Evolutionary conservation across 2,113 vertebrate species (phyloP).

Genomic region (Brienomyrus longianalis): DNA sequence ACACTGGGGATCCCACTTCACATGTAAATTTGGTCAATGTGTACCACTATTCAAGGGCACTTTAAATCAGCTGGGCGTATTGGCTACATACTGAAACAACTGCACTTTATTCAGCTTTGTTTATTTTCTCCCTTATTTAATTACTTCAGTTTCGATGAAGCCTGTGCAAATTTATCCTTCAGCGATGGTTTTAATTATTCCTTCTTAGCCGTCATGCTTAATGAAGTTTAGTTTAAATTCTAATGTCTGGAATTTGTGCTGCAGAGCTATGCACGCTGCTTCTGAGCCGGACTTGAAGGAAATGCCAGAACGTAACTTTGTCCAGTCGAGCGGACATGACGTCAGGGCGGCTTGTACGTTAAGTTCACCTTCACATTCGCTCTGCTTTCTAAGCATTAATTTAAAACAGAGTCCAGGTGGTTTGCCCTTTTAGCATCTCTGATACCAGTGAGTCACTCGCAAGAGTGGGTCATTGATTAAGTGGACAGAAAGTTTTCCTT

Average conservation of each 20-base stretch:
- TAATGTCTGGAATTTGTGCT: neutral
- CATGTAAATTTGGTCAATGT: neutral
- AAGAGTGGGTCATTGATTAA: neutral
- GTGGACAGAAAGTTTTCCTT: neutral
- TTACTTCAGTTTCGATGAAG: constrained; percentile 2
- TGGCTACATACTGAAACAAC: neutral
- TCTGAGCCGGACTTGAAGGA: neutral
- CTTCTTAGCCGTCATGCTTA: constrained; percentile 12
- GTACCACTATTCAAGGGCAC: neutral
- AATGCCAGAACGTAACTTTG: neutral
- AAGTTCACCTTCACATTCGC: neutral
- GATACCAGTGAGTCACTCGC: neutral
- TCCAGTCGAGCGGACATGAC: neutral
- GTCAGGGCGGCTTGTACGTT: neutral
- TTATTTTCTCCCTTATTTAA: neutral
- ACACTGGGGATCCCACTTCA: neutral
- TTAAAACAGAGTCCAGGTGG: neutral
- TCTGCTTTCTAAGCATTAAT: neutral
- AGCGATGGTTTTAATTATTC: constrained; percentile 21
- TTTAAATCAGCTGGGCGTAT: neutral
- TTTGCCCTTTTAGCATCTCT: neutral
- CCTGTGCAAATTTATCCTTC: constrained; percentile 19
- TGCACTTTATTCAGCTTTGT: neutral
- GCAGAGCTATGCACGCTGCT: neutral
- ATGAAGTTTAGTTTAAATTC: constrained; percentile 13